Base-by-base conservation (phyloP, 1,140 invertebrate genomes). In the Pseudomyrmex flavicornis region DNA sequence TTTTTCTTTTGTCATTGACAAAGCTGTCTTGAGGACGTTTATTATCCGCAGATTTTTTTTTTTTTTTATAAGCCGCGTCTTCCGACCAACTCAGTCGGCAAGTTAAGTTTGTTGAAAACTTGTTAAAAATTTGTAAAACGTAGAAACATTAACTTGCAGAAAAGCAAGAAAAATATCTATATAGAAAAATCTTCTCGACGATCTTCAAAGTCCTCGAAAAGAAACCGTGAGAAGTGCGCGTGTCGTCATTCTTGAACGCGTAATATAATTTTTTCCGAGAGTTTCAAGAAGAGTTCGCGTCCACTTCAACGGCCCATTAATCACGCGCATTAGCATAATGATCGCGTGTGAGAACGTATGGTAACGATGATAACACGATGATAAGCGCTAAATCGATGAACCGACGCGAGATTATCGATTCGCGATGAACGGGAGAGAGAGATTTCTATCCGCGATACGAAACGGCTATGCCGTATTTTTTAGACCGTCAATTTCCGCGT, bases 301-400 rank as follows among this genome's bases (percentile, higher is more conserved):
- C 72, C 65, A 80, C 59, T 80, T 88, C 86, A 91, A 90, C 90
- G 88, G 86, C 84, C 70, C 87, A 91, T 89, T 90, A 89, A 90
- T 92, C 88, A 79, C 56, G 65, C 48, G 62, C 74, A 90, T 90
- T 90, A 88, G 72, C 86, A 88, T 89, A 86, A 65, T 35, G 22
- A 4, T 10, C 12, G 17, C 61, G 17, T 20, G 61, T 35, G 48
- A 72, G 46, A 56, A 46, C 20, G 46, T 17, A 17, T 59, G 17
- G 10, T 26, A 44, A 46, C 44, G 50, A 17, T 68, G 44, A 15
- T 48, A 44, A 65, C 12, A 35, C 70, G 59, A 12, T 35, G 72
- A 83, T 73, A 56, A 82, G 54, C 61, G 52, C 68, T 83, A 77
- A 77, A 9, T 17, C 46, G 76, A 79, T 10, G 76, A 70, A 2